These are phyloP conservation scores for Steromphala cineraria DNA, from an alignment of 2,888 invertebrate genomes.

Conservation along the genomic window DNA sequence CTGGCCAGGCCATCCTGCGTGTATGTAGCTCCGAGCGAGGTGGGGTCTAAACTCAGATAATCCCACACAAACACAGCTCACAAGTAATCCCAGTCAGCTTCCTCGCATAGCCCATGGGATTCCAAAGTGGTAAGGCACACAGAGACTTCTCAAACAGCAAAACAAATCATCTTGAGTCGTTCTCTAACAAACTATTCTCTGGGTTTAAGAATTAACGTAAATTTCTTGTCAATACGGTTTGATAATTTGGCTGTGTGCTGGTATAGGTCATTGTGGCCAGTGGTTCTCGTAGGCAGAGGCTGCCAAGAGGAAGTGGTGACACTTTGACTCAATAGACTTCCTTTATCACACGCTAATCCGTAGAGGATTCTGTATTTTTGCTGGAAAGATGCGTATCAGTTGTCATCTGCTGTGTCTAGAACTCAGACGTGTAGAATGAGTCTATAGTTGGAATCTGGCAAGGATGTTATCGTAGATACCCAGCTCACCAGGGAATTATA, in stretches of 20 bases:
- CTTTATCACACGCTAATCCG: background rate
- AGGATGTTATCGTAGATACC: too few species aligned
- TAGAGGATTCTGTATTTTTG: background rate
- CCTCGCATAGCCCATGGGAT: constrained; percentile 10
- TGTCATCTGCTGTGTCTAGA: background rate
- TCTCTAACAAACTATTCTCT: constrained; percentile 1
- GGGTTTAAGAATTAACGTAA: constrained; percentile 14
- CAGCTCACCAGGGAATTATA: background rate
- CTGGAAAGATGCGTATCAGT: background rate
- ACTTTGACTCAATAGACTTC: background rate
- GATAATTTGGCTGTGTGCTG: constrained; percentile 6
- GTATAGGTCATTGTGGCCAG: background rate
- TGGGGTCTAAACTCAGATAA: background rate
- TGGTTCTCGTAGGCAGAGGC: background rate
- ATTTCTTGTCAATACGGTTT: background rate
- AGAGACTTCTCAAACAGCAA: constrained; percentile 10
- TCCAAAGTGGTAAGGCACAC: constrained; percentile 4
- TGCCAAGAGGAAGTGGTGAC: constrained; percentile 19
- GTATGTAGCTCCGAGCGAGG: constrained; percentile 11
- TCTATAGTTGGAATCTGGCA: too few species aligned
- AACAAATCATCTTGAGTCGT: background rate
- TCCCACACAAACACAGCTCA: constrained; percentile 3
- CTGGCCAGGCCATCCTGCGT: background rate
- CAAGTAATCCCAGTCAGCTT: constrained; percentile 12
- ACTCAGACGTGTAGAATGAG: background rate